phyloP scores from a whole-genome alignment of 1,140 invertebrate species.

The Drosophila bocki region DNA sequence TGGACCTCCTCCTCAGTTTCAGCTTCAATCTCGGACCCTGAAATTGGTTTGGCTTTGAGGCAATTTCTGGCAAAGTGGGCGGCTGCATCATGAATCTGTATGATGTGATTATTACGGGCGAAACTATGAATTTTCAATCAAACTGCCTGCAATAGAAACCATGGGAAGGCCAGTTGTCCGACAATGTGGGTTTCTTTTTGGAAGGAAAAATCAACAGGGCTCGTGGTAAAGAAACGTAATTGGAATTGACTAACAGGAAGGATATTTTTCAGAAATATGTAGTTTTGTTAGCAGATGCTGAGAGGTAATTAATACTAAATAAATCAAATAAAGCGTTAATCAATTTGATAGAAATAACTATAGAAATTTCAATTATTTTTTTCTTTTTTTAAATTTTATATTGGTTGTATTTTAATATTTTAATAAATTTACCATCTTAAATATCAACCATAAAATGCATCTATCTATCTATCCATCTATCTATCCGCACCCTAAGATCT shows the following conservation, averaged over 20 bases:
- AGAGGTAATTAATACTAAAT: neutral
- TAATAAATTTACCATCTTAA: too few relatives aligned
- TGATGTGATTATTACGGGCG: constrained; percentile 38
- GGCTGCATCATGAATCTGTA: constrained; percentile 1
- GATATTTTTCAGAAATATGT: neutral
- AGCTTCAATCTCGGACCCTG: constrained; percentile 13
- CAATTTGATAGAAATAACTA: neutral
- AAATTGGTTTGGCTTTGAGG: constrained; percentile 38
- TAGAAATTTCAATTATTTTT: neutral
- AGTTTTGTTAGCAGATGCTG: too few relatives aligned
- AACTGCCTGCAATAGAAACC: neutral
- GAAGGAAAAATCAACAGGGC: constrained; percentile 3
- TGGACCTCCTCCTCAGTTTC: neutral
- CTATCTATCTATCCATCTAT: too few relatives aligned
- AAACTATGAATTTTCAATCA: constrained; percentile 48
- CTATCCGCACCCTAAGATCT: too few relatives aligned
- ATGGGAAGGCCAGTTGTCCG: neutral
- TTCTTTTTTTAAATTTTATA: too few relatives aligned
- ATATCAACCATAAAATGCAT: too few relatives aligned
- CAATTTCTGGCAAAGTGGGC: constrained; percentile 18
- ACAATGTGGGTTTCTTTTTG: neutral
- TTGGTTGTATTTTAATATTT: too few relatives aligned
- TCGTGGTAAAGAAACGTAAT: neutral
- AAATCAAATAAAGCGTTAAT: neutral
- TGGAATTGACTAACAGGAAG: neutral